Evolutionary conservation across 1,140 invertebrate genomes (phyloP), one percentile per base, ranked within the genome.

Genomic region (Theocolax elegans): DNA sequence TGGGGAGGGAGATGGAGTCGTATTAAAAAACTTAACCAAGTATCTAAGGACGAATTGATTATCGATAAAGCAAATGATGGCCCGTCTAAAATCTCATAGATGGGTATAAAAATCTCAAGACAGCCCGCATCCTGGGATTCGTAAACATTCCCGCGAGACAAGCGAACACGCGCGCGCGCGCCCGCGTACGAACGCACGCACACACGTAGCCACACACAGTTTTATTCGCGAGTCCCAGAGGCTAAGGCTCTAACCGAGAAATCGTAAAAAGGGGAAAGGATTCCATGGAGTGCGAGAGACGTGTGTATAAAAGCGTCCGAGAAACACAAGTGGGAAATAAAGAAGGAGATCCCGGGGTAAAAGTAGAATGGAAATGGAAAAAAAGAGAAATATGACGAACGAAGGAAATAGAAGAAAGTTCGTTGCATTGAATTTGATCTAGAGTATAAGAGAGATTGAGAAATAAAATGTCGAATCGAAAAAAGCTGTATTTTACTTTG

Each of bases 231-330:
- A 35, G 44, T 72, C 29, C 9, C 48, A 60, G 40, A 19, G 38
- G 53, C 60, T 58, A 72, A 65, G 58, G 60, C 67, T 66, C 68
- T 69, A 69, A 73, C 67, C 58, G 31, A 25, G 66, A 48, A 58
- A 67, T 76, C 77, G 76, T 79, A 79, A 79, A 79, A 75, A 12
- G 69, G 63, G 58, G 75, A 75, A 12, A 58, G 53, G 21, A 9
- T 17, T 19, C 1, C 27, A 29, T n/a, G n/a, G 51, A 27, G 49
- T 44, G 59, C 15, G 59, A 38, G 58, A 15, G 15, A 48, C 49
- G 58, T 48, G 29, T 58, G 29, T 17, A 25, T 49, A 13, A 54
- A 40, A 53, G 31, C 21, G 62, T 12, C n/a, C 42, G 3, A 53
- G 38, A 17, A 56, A 56, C 25, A 51, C 44, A 49, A 38, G 31